Conservation (phyloP, 1,140 invertebrate species). For the Aricia agestis region DNA sequence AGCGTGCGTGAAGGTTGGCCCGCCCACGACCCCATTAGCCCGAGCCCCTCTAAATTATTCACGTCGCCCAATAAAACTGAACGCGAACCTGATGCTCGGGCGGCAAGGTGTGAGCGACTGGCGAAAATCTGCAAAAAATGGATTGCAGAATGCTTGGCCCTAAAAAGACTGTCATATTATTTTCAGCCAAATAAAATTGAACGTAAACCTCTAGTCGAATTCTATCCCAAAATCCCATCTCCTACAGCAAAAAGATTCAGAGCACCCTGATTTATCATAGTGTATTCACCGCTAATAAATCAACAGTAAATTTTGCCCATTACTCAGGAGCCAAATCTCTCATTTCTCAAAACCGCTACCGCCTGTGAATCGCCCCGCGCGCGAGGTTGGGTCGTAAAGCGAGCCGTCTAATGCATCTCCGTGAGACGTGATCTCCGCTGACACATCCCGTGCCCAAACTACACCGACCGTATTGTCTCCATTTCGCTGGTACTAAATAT, state of each 20-base stretch:
- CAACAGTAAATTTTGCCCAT: too few relatives aligned
- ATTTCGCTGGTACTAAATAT: constrained; percentile 6
- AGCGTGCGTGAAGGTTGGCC: constrained; percentile 24
- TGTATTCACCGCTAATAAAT: too few relatives aligned
- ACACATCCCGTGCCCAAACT: neutral
- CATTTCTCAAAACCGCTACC: neutral
- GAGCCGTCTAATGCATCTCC: constrained; percentile 12
- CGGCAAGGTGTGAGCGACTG: constrained; percentile 14
- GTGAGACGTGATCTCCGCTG: constrained; percentile 9
- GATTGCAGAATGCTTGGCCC: too few relatives aligned
- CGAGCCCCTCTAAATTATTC: constrained; percentile 34
- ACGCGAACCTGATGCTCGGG: constrained; percentile 18
- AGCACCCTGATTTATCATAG: too few relatives aligned
- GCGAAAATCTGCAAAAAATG: neutral
- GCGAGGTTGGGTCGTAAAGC: constrained; percentile 15
- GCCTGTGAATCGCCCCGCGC: neutral
- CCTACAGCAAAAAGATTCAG: too few relatives aligned
- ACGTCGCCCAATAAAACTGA: constrained; percentile 30
- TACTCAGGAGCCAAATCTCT: too few relatives aligned
- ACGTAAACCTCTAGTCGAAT: too few relatives aligned
- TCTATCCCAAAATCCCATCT: too few relatives aligned
- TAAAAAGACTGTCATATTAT: too few relatives aligned
- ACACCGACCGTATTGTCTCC: neutral
- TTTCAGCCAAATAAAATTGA: too few relatives aligned
- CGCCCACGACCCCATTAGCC: constrained; percentile 30